Evolutionary conservation across 2,113 vertebrate genomes (phyloP), one percentile per base, ranked within the genome.

Genomic region (Brachyhypopomus gauderio): DNA sequence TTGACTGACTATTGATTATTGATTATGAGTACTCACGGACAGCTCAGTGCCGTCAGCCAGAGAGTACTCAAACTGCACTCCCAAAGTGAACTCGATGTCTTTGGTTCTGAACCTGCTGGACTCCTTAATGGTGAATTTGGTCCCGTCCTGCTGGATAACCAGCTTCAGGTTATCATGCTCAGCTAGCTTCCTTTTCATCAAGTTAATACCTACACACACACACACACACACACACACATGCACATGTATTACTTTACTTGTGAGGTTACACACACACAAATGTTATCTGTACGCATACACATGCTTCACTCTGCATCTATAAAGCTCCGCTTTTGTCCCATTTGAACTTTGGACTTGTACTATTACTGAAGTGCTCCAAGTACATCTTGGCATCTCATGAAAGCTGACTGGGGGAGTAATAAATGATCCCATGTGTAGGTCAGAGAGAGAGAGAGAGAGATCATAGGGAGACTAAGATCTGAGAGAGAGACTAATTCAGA

Each of bases 41-140:
- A 98, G 67, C 72, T 97, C 95, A 5, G 97, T 99, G 78, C 98
- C 97, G 23, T 99, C 97, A 22, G 97, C 95, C 38, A 98, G 86
- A 66, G 89, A 92, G 87, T 98, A 98, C 0, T 93, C 91, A 82
- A 98, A 99, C 71, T 0, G 77, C 77, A 93, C 94, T 5, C 95
- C 96, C 79, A 97, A 91, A 0, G 93, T 96, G 86, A 99, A 97
- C 82, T 94, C 89, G 5, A 97, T 60, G 0, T 97, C 95, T 12
- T 93, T 23, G 23, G 0, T 95, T 64, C 97, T 93, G 87, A 99
- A 98, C 14, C 23, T 88, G 72, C 98, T 99, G 77, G 87, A 90
- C 89, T 99, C 98, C 83, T 96, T 96, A 78, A 99, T 4, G 0
- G 67, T 88, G 75, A 99, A 96, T 83, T 93, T 96, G 82, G 96